A percentile compares a stretch with the other conserved stretches of the same genome.
These are phyloP conservation scores for Ailuropoda melanoleuca DNA, from an alignment of 2,113 vertebrate genomes.

Conservation along the genomic window DNA sequence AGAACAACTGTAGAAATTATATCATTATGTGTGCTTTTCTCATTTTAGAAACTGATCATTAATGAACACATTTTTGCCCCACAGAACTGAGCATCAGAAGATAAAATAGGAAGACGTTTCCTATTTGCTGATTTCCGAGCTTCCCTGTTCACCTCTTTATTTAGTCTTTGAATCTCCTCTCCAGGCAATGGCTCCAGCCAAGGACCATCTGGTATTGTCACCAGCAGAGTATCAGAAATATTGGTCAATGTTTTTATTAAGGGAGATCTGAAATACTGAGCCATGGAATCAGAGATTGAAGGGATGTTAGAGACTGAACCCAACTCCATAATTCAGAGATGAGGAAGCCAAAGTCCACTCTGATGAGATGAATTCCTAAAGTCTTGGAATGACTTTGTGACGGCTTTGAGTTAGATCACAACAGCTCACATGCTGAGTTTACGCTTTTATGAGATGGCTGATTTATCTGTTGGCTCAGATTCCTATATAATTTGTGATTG, in stretches of 20 bases:
- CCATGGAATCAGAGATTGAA: background rate
- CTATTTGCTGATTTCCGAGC: background rate
- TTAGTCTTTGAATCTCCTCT: background rate
- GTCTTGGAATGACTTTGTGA: background rate
- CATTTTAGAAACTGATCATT: background rate
- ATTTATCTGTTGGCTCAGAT: background rate
- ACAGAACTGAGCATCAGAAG: background rate
- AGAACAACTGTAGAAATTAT: background rate
- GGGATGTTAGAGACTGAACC: background rate
- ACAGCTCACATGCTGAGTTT: background rate
- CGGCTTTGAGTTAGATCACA: background rate
- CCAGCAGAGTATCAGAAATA: background rate
- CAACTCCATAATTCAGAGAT: background rate
- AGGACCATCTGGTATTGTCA: background rate
- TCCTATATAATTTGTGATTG: background rate
- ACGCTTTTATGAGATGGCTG: background rate
- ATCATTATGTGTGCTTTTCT: background rate
- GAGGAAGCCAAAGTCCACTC: background rate
- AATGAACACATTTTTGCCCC: background rate
- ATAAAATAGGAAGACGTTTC: background rate
- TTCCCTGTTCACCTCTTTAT: background rate
- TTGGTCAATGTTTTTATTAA: background rate
- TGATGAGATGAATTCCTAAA: background rate
- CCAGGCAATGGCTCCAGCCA: background rate
- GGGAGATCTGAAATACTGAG: background rate